These are phyloP conservation scores for Tanypteryx hageni DNA, from an alignment of 2,888 invertebrate species.

Conservation along the genomic window DNA sequence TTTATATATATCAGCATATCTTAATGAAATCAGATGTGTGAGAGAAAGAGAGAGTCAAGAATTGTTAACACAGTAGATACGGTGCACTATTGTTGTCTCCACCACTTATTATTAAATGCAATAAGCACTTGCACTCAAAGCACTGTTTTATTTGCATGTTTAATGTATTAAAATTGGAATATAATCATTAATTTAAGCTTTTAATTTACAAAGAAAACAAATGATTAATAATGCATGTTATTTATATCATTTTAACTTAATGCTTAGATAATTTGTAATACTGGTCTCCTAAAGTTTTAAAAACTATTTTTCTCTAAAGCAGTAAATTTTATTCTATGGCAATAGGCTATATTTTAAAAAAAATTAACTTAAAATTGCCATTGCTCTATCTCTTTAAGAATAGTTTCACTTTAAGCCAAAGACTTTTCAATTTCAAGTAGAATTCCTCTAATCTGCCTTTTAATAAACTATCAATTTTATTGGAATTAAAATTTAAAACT, in stretches of 20 bases:
- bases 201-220: background rate
- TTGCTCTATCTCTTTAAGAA: too few species aligned
- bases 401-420: too few species aligned
- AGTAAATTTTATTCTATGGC: too few species aligned
- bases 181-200: background rate
- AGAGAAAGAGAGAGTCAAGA: conserved; percentile 23
- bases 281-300: conserved; percentile 4
- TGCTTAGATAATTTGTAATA: background rate
- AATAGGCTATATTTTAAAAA: too few species aligned
- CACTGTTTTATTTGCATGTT: conserved; percentile 46
- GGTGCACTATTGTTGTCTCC: conserved; percentile 52
- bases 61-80: conserved; percentile 29
- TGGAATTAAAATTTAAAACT: too few species aligned
- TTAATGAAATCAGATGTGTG: background rate
- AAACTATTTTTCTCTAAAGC: too few species aligned
- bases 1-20: too few species aligned
- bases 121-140: conserved; percentile 54
- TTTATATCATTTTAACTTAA: background rate
- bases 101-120: conserved; percentile 35
- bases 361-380: too few species aligned
- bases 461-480: too few species aligned
- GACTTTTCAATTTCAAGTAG: too few species aligned
- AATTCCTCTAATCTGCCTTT: too few species aligned
- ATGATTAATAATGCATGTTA: conserved; percentile 28
- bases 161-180: background rate